Percentiles rank a stretch among this genome's conserved stretches.
phyloP scores from a whole-genome alignment of 2,797 vertebrate genomes.

The Molothrus aeneus region DNA sequence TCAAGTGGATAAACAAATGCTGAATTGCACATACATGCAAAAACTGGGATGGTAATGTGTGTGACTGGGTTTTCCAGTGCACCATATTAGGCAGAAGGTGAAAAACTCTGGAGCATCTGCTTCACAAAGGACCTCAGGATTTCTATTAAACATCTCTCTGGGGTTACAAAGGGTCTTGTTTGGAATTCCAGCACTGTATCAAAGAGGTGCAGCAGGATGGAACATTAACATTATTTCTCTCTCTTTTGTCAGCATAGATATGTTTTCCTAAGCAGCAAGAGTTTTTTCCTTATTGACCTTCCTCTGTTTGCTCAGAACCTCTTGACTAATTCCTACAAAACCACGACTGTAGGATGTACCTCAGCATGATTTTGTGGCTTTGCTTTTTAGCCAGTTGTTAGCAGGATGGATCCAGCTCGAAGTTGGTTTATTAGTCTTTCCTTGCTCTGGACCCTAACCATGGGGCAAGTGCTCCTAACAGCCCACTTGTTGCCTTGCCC shows the following conservation, averaged over 20 bases:
- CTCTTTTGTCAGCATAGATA: neutral
- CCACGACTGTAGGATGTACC: neutral
- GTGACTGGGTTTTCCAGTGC: neutral
- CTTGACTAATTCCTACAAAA: constrained; percentile 4
- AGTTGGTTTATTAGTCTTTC: neutral
- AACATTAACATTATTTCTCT: neutral
- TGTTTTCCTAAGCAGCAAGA: neutral
- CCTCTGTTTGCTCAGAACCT: constrained; percentile 13
- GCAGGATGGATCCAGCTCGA: neutral
- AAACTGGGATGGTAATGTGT: neutral
- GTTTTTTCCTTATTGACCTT: constrained; percentile 10
- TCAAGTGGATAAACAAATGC: neutral
- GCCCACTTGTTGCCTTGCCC: neutral
- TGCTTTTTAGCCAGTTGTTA: neutral
- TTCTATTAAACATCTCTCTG: neutral
- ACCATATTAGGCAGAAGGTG: neutral
- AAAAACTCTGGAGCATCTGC: neutral
- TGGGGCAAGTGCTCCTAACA: neutral
- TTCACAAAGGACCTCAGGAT: neutral
- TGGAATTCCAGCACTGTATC: neutral
- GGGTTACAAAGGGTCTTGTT: neutral
- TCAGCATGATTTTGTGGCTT: neutral
- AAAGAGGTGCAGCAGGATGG: neutral
- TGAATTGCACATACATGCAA: neutral
- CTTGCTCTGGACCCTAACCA: neutral